Base-by-base conservation (phyloP, 2,797 vertebrate genomes). In the Crenuchus spilurus region DNA sequence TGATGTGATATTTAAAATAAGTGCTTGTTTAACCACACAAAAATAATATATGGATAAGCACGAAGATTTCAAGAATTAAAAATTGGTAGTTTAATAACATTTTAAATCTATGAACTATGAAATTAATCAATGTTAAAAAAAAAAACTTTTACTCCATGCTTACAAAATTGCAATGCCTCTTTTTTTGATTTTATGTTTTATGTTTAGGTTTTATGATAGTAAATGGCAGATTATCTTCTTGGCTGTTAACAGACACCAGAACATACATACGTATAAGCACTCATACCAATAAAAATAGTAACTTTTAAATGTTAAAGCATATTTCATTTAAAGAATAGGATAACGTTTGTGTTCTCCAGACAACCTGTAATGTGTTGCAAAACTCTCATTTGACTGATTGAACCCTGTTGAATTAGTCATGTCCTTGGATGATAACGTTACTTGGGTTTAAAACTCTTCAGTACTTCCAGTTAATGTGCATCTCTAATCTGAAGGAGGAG, bases 321-420 rank as follows among this genome's bases (percentile, higher is more conserved):
- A 26, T 14, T 37, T 61, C 1, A 33, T 41, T 35, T 69, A 48
- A 52, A 66, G 75, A 70, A 55, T 48, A 24, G 37, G 58, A 44
- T 33, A 33, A 46, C 65, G 66, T 73, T 44, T 61, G 78, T 76
- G 70, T 84, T 74, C 24, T n/a, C 18, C 58, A 68, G 46, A 78
- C 42, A 41, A 68, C 42, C 54, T 11, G 39, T 10, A 60, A 64
- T 64, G 70, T 70, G 49, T 51, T 31, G 11, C n/a, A 33, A 48
- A 28, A 26, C 42, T 64, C 2, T 58, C 37, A 44, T n/a, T n/a
- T 54, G 24, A 55, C 14, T 41, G 55, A 54, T 18, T 55, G 51
- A 35, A 41, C 10, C 37, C 14, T 16, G 8, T 8, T 69, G 37
- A 18, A 11, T 22, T 26, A n/a, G 28, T 14, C 9, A 20, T 8